Conservation (phyloP, 2,888 invertebrate species). For the Auanema freiburgensis region DNA sequence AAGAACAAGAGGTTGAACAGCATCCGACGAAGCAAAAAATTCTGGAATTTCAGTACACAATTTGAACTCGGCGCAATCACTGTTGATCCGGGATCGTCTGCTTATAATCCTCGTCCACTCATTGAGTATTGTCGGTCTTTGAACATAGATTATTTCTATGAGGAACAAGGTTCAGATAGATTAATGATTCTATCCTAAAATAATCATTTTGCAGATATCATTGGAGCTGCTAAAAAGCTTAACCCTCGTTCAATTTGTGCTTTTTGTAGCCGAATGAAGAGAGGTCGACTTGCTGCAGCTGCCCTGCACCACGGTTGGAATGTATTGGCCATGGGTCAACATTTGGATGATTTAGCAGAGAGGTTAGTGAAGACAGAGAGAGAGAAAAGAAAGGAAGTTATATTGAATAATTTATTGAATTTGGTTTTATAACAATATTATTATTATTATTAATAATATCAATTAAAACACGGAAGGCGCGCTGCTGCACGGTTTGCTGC, state of each 20-base stretch:
- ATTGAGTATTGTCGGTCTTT: conserved; percentile 78
- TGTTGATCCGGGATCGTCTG: conserved; percentile 74
- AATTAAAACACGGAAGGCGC: too few relatives aligned
- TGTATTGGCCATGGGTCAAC: conserved; percentile 84
- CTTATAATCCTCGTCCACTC: conserved; percentile 73
- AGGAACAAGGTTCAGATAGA: conserved; percentile 72
- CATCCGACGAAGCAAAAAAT: background rate
- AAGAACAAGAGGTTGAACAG: conserved; percentile 30
- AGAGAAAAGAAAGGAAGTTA: conserved; percentile 2
- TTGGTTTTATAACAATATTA: background rate
- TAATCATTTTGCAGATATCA: conserved; percentile 67
- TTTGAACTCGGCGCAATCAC: conserved; percentile 77
- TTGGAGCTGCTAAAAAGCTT: conserved; percentile 68
- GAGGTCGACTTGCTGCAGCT: conserved; percentile 77
- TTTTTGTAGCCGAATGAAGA: conserved; percentile 75
- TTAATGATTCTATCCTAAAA: background rate
- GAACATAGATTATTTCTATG: conserved; percentile 78
- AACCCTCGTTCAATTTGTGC: conserved; percentile 72
- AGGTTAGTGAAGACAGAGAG: conserved; percentile 64
- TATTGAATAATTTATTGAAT: background rate
- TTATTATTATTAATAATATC: background rate
- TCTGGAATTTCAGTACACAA: conserved; percentile 70
- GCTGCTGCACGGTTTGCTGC: too few relatives aligned
- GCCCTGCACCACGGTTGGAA: conserved; percentile 80
- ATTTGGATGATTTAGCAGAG: conserved; percentile 81